A percentile compares a stretch with the other conserved stretches of the same genome.
Evolutionary conservation across 2,888 invertebrate species (phyloP).

Genomic region (Agrypnus murinus): DNA sequence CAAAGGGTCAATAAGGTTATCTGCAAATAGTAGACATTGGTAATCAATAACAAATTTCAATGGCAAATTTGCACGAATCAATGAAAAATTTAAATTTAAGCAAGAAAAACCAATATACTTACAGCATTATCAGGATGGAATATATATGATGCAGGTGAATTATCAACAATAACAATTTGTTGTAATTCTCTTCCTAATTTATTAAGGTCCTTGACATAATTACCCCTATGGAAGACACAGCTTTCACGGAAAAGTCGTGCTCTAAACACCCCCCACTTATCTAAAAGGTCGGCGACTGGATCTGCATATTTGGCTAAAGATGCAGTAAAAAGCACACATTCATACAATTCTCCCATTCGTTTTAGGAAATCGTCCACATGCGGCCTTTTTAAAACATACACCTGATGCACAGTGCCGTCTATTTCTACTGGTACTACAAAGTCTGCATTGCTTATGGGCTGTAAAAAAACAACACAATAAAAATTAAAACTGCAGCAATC

Average conservation of each 20-base stretch:
- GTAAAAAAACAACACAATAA: conserved; percentile 65
- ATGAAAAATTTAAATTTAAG: too few species aligned
- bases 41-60: too few species aligned
- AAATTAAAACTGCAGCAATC: conserved; percentile 5
- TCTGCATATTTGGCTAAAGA: conserved; percentile 99
- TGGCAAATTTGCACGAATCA: too few species aligned
- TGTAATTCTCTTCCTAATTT: conserved; percentile 96
- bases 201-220: conserved; percentile 99
- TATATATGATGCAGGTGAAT: conserved; percentile 99
- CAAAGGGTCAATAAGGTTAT: too few species aligned
- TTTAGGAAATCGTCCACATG: conserved; percentile 99
- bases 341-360: conserved; percentile 98
- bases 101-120: too few species aligned
- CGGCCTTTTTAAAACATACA: conserved; percentile 98
- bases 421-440: conserved; percentile 99
- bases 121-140: conserved; percentile 99
- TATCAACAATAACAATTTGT: conserved; percentile 98
- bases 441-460: conserved; percentile 99
- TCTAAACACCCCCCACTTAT: conserved; percentile 97
- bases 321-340: conserved; percentile 99
- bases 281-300: conserved; percentile 98
- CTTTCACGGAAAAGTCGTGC: conserved; percentile 99
- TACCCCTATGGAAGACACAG: conserved; percentile 99
- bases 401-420: conserved; percentile 98
- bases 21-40: too few species aligned